Percentiles rank a stretch among this genome's conserved stretches.
These are phyloP conservation scores for Candidula unifasciata DNA, from an alignment of 2,888 invertebrate genomes.

Conservation along the genomic window DNA sequence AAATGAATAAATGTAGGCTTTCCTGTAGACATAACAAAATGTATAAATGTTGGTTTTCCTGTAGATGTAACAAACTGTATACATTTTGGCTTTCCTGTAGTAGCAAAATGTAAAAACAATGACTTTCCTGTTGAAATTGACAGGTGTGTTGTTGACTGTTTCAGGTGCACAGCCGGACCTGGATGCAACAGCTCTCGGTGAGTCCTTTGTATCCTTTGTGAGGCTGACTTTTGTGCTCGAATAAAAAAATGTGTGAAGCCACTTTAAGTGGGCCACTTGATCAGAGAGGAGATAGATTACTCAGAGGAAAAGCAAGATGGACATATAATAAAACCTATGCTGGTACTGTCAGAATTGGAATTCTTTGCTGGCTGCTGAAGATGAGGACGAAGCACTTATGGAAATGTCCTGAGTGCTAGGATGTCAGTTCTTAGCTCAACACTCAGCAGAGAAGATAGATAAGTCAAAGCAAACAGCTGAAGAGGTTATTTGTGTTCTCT, in stretches of 20 bases:
- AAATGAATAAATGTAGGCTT: neutral
- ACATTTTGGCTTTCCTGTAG: neutral
- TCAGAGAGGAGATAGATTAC: neutral
- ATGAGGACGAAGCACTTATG: no score
- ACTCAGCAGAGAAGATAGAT: no score
- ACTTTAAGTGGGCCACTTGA: neutral
- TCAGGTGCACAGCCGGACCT: conserved; percentile 40
- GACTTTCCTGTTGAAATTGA: neutral
- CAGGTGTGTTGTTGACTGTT: neutral
- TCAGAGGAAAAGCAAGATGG: no score
- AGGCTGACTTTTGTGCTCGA: neutral
- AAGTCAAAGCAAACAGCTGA: neutral
- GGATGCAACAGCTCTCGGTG: conserved; percentile 37
- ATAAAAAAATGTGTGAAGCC: neutral
- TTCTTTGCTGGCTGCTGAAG: no score
- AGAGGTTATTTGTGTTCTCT: neutral
- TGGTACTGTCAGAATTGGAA: no score
- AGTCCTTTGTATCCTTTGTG: neutral
- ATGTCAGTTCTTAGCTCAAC: no score
- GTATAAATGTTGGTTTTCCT: neutral
- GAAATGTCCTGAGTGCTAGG: no score
- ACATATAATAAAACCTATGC: no score
- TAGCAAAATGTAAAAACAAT: neutral
- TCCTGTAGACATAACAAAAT: no score
- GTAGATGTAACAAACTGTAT: no score